Evolutionary conservation across 2,888 invertebrate species (phyloP), one percentile per base, ranked within the genome.

Genomic region (Melieria crassipennis): DNA sequence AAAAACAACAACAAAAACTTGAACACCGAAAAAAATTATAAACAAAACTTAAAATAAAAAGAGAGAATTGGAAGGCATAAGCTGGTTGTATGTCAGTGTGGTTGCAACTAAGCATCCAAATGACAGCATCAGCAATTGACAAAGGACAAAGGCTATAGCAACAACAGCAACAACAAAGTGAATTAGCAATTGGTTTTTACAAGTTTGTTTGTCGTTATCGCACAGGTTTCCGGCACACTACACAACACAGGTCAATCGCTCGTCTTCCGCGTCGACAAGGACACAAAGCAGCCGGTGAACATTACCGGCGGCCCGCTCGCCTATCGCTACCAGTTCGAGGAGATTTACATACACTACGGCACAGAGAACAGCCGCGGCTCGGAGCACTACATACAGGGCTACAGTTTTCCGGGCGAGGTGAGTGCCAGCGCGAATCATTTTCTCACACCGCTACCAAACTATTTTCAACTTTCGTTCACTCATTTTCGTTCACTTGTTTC

Each of bases 381-480:
- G 0, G 99, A 99, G 86, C 99, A 99, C 87, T 94, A 92, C 81
- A 95, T 99, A 77, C 96, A 97, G 80, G 95, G 96, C 75, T 94
- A 96, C 81, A 92, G 96, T 58, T 99, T 99, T 87, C 98, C 99
- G 45, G 98, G 97, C 71, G 99, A 99, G 92, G 98, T 99, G 84
- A 91, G 91, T 87, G 63, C 43, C 55, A 16, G 11, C 46, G n/a
- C 13, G 47, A 61, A 30, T 9, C 56, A 56, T 62, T 63, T 66
- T 69, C 30, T 61, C 50, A 7, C 45, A 45, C 61, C 45, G n/a
- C 45, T 42, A 11, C 45, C 61, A 61, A 67, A 60, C 42, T 55
- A 52, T n/a, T 7, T 30, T 30, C 30, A 30, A n/a, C 61, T 56
- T 46, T 9, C 16, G 13, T 13, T 56, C 56, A 13, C 42, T 47